Conservation (phyloP, 2,888 invertebrate genomes). For the Sussaba pulchella region DNA sequence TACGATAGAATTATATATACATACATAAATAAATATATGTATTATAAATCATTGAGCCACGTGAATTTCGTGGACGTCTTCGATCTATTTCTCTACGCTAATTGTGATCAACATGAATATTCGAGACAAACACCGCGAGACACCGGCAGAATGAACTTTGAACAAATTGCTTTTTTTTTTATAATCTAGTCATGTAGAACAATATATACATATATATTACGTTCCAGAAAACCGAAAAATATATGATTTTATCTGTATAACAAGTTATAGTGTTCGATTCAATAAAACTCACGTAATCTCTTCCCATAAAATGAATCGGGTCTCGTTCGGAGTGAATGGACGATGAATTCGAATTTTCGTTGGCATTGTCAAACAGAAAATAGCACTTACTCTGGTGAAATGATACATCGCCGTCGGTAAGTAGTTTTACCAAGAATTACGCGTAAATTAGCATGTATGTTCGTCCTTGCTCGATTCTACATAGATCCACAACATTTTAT, state of each 20-base stretch:
- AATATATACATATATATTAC: conserved; percentile 55
- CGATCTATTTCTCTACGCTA: conserved; percentile 72
- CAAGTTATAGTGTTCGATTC: conserved; percentile 7
- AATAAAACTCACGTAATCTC: conserved; percentile 30
- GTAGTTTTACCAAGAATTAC: too few species aligned
- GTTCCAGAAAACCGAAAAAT: conserved; percentile 60
- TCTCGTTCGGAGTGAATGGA: too few species aligned
- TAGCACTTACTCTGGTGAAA: too few species aligned
- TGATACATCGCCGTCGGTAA: too few species aligned
- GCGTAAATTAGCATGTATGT: too few species aligned
- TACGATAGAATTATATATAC: conserved; percentile 57
- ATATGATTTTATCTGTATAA: conserved; percentile 61
- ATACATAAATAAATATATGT: conserved; percentile 25
- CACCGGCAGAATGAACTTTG: conserved; percentile 24
- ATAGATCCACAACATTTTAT: too few species aligned
- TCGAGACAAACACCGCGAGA: conserved; percentile 66
- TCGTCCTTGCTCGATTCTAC: too few species aligned
- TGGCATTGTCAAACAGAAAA: too few species aligned
- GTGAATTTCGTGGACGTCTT: conserved; percentile 61
- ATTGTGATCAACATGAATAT: conserved; percentile 76
- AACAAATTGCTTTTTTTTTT: conserved; percentile 73
- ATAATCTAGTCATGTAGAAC: conserved; percentile 83
- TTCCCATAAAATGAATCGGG: conserved; percentile 1
- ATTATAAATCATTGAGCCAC: conserved; percentile 46
- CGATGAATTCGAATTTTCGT: too few species aligned